Percentiles rank a stretch among this genome's conserved stretches.
Conservation (phyloP, 2,797 vertebrate genomes). For the Takifugu rubripes region DNA sequence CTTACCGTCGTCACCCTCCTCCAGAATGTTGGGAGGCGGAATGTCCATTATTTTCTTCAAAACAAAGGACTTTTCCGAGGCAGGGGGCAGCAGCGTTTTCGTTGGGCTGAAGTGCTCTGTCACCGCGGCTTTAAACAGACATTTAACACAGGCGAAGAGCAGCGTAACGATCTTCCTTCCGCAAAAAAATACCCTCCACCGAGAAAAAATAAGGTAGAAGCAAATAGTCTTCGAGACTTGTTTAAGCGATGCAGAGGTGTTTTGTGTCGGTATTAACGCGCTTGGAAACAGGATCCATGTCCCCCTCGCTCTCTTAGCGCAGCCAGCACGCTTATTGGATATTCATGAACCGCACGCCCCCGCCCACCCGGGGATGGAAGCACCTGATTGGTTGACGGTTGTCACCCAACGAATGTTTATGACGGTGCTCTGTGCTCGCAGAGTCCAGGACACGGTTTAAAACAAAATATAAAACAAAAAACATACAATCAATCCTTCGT, state of each 20-base stretch:
- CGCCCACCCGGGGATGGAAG: slow-evolving; percentile 44
- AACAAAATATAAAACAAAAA: too few relatives aligned
- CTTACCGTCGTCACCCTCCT: slow-evolving; percentile 86
- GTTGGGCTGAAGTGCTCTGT: slow-evolving; percentile 52
- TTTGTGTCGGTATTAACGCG: slow-evolving; percentile 13
- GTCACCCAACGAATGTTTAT: slow-evolving; percentile 11
- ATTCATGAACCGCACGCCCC: slow-evolving; percentile 41
- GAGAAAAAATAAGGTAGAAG: background rate
- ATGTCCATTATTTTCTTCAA: slow-evolving; percentile 95
- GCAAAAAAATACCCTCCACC: background rate
- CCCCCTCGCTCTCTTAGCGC: slow-evolving; percentile 21
- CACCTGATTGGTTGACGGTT: slow-evolving; percentile 47
- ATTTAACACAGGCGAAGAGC: slow-evolving; percentile 28
- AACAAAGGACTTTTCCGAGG: slow-evolving; percentile 80
- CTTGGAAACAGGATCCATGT: slow-evolving; percentile 25
- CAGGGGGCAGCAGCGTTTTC: slow-evolving; percentile 15
- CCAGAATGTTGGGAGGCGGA: slow-evolving; percentile 83
- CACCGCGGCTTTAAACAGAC: slow-evolving; percentile 75
- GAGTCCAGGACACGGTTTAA: background rate
- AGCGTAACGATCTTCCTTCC: too few relatives aligned
- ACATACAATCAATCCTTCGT: too few relatives aligned
- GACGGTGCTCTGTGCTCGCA: background rate
- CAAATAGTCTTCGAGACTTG: background rate
- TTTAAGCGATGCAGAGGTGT: background rate
- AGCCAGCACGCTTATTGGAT: slow-evolving; percentile 35